Conservation (phyloP, 1,140 invertebrate species). For the Leptinotarsa defecta region DNA sequence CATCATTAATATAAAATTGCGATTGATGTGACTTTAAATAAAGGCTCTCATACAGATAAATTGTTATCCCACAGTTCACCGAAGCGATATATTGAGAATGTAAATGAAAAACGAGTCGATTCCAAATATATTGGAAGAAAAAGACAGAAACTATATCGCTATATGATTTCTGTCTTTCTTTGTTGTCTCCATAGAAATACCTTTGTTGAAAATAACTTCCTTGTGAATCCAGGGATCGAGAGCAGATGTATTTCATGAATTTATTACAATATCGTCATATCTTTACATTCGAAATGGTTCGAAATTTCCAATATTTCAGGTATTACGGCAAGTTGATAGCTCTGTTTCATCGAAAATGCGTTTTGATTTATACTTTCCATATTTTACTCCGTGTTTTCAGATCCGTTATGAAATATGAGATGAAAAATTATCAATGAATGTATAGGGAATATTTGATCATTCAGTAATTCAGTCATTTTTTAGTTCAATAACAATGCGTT, state of each 20-base stretch:
- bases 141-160: too few relatives aligned
- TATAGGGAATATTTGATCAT: too few relatives aligned
- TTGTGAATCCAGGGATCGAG: background rate
- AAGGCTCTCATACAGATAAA: too few relatives aligned
- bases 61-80: too few relatives aligned
- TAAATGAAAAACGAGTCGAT: background rate
- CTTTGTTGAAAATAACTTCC: background rate
- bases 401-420: background rate
- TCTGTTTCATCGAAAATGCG: background rate
- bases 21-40: too few relatives aligned
- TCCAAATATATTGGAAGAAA: background rate
- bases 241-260: conserved; percentile 1
- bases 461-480: too few relatives aligned
- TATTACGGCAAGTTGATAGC: background rate
- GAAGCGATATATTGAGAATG: background rate
- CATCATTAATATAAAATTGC: too few relatives aligned
- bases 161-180: background rate
- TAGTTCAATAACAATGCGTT: too few relatives aligned
- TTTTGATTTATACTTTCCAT: background rate
- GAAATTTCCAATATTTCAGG: background rate
- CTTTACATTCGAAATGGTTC: background rate
- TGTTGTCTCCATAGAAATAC: background rate
- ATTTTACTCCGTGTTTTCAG: background rate
- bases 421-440: background rate
- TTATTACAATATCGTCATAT: background rate